Evolutionary conservation across 2,888 invertebrate species (phyloP), one percentile per base, ranked within the genome.

Genomic region (Carpatolechia fugitivella): DNA sequence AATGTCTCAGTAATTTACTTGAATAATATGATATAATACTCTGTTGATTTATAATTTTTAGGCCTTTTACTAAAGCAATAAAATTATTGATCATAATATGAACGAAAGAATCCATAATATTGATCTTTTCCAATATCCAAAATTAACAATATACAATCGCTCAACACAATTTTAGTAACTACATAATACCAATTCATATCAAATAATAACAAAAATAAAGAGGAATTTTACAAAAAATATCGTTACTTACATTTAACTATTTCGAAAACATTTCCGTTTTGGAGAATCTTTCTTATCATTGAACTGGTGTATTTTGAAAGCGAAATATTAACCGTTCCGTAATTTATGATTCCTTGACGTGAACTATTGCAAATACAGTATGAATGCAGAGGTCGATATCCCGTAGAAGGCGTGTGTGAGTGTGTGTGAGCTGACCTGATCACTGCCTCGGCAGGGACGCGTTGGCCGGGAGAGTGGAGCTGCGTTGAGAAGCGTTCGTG

Each of bases 381-480:
- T 41, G 18, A 3, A 20, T 18, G 18, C 40, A 41, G 1, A 8
- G 40, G 10, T 41, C 11, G 40, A 1, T 20, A 11, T 20, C 16
- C 10, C 13, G 20, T 20, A 20, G 29, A 44, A 24, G 7, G 29
- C 14, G 29, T 13, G 44, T 6, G 13, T 44, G 44, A 20, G 20
- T 24, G 20, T 24, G 6, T 24, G 24, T 24, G 24, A n/a, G 41
- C 20, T 20, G 41, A 41, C 41, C 20, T 20, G 41, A 20, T 83
- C 82, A 89, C 78, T 85, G 88, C 60, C 93, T 92, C 89, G 92
- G 93, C 80, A 95, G 91, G 68, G 95, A 95, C 69, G 95, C 94
- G 90, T 95, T 95, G 76, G 95, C 95, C 75, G 97, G 97, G 82
- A 97, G 92, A 69, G 97, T 97, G 64, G 96, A 96, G 77, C 96